phyloP scores from a whole-genome alignment of 2,113 vertebrate species.

The Mus spicilegus region DNA sequence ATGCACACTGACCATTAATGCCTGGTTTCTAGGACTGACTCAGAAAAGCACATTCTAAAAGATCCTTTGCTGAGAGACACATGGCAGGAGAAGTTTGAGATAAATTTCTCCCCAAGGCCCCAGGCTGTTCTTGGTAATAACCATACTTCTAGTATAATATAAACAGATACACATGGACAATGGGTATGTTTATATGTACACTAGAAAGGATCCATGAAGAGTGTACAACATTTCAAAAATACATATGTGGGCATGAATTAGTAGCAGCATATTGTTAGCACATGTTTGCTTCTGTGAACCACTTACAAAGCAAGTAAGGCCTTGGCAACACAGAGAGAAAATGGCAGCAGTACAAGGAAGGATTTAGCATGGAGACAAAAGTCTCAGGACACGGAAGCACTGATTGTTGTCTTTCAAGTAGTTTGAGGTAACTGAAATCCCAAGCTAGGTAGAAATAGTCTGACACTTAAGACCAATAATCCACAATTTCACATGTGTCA shows the following conservation, averaged over 20 bases:
- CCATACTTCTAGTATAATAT: background rate
- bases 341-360: background rate
- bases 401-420: background rate
- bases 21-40: background rate
- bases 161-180: slow-evolving; percentile 6
- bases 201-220: background rate
- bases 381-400: background rate
- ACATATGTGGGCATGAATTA: background rate
- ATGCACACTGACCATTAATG: background rate
- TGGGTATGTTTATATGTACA: background rate
- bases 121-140: background rate
- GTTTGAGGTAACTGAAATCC: background rate
- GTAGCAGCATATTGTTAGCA: background rate
- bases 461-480: background rate
- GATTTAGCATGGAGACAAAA: background rate
- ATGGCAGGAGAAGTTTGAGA: background rate
- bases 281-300: background rate
- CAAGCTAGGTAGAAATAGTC: background rate
- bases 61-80: background rate
- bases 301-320: background rate
- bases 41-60: background rate
- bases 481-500: background rate
- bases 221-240: background rate
- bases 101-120: background rate
- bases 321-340: background rate